A percentile compares a stretch with the other conserved stretches of the same genome.
Conservation (phyloP, 2,888 invertebrate genomes). For the Alitta virens region DNA sequence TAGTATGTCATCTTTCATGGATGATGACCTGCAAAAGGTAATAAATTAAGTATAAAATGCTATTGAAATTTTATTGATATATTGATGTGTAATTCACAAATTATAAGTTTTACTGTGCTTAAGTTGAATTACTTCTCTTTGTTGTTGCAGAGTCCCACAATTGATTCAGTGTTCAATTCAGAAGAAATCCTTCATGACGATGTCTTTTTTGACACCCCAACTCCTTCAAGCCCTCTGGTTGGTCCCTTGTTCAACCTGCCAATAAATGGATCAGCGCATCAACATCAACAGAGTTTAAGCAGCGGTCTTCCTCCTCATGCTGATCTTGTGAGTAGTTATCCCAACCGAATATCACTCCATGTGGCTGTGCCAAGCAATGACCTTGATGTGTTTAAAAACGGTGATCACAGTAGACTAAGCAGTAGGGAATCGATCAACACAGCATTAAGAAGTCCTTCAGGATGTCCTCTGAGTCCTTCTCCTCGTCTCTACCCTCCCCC, state of each 20-base stretch:
- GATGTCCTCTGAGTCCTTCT: too few species aligned
- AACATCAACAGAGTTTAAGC: too few species aligned
- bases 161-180: slow-evolving; percentile 16
- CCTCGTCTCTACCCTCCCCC: too few species aligned
- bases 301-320: neutral
- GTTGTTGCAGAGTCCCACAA: slow-evolving; percentile 6
- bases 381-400: too few species aligned
- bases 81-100: too few species aligned
- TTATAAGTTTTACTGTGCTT: neutral
- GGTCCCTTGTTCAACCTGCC: slow-evolving; percentile 60
- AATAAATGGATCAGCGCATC: neutral
- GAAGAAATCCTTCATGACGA: slow-evolving; percentile 25
- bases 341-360: neutral
- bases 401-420: too few species aligned
- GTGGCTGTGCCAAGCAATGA: neutral
- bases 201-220: slow-evolving; percentile 31
- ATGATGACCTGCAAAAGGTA: slow-evolving; percentile 43
- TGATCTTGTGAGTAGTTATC: neutral
- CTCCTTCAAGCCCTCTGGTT: slow-evolving; percentile 59
- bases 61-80: too few species aligned
- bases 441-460: too few species aligned
- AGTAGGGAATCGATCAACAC: too few species aligned
- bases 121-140: neutral
- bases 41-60: too few species aligned
- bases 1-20: slow-evolving; percentile 33